phyloP scores from a whole-genome alignment of 1,140 invertebrate genomes.

The Drosophila grimshawi region DNA sequence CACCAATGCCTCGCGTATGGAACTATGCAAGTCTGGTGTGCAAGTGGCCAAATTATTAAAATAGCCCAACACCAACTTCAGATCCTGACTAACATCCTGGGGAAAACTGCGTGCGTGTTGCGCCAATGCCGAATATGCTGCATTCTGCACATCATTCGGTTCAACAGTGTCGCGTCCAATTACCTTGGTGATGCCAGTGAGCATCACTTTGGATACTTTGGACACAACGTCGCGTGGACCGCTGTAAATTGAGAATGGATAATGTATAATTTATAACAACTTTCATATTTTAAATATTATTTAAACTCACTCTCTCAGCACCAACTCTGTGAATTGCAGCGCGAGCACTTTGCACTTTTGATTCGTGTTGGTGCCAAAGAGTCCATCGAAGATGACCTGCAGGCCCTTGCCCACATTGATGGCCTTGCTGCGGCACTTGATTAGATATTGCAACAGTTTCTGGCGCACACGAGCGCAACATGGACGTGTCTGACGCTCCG shows the following conservation, averaged over 20 bases:
- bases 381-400: conserved; percentile 94
- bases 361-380: conserved; percentile 94
- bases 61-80: conserved; percentile 74
- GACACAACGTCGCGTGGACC: conserved; percentile 87
- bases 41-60: conserved; percentile 86
- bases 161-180: conserved; percentile 86
- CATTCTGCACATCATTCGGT: conserved; percentile 83
- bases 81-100: conserved; percentile 87
- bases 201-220: conserved; percentile 88
- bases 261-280: background rate
- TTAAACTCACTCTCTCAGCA: conserved; percentile 90
- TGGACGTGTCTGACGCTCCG: conserved; percentile 89
- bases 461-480: conserved; percentile 92
- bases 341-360: conserved; percentile 91
- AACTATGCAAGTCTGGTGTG: conserved; percentile 87
- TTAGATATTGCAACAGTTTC: conserved; percentile 93
- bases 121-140: conserved; percentile 74
- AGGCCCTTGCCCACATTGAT: conserved; percentile 92
- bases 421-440: conserved; percentile 91
- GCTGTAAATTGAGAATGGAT: conserved; percentile 79
- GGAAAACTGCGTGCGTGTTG: conserved; percentile 89
- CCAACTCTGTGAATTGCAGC: conserved; percentile 92
- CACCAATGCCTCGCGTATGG: conserved; percentile 89
- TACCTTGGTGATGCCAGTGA: conserved; percentile 89
- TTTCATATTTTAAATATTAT: too few species aligned